A percentile compares a stretch with the other conserved stretches of the same genome.
Evolutionary conservation across 1,140 invertebrate species (phyloP).

Genomic region (Uloborus diversus): DNA sequence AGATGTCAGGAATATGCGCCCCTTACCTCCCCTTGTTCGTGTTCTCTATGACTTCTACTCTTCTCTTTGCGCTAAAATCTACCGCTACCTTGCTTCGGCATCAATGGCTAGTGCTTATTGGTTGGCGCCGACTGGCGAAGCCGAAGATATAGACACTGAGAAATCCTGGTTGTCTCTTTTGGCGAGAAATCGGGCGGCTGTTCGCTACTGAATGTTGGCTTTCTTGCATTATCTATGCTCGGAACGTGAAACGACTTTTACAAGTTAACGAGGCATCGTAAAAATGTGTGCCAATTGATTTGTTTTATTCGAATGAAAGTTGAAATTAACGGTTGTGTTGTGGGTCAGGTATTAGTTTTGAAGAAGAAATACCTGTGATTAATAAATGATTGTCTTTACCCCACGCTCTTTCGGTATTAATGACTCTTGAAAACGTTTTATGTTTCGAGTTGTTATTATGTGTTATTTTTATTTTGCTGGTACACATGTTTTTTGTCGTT

Average conservation of each 20-base stretch:
- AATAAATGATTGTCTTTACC: too few species aligned
- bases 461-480: too few species aligned
- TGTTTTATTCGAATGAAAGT: neutral
- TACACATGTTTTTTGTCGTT: too few species aligned
- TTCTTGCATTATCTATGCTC: neutral
- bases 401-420: too few species aligned
- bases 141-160: slow-evolving; percentile 8
- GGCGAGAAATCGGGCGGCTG: slow-evolving; percentile 25
- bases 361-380: too few species aligned
- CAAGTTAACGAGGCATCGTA: neutral
- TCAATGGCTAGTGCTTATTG: slow-evolving; percentile 37
- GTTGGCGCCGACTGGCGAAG: neutral
- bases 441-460: too few species aligned
- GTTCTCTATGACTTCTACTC: too few species aligned
- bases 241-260: neutral
- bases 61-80: slow-evolving; percentile 40
- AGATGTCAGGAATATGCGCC: too few species aligned
- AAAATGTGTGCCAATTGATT: neutral
- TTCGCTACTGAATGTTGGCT: neutral
- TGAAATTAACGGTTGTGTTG: neutral
- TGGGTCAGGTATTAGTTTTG: too few species aligned
- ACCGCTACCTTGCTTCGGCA: slow-evolving; percentile 44
- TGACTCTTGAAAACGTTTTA: too few species aligned
- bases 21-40: too few species aligned
- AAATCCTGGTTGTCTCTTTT: neutral